Conservation (phyloP, 2,113 vertebrate genomes). For the Eudyptes chrysolophus region DNA sequence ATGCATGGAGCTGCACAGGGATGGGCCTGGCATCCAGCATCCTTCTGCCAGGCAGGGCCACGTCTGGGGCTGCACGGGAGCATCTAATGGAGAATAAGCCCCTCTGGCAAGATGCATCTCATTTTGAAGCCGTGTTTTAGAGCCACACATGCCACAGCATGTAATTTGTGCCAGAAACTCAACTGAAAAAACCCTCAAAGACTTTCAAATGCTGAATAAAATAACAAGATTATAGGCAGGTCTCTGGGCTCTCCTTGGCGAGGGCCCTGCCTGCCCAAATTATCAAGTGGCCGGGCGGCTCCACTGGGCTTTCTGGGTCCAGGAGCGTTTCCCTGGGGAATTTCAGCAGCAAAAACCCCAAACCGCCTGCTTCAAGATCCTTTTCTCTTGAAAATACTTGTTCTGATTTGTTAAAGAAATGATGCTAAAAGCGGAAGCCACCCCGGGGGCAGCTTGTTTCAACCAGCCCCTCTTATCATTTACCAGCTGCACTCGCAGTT, state of each 20-base stretch:
- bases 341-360: not conserved
- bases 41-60: not conserved
- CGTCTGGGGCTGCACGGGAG: rapidly evolving
- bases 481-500: rapidly evolving
- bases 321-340: not conserved
- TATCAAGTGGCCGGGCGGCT: rapidly evolving
- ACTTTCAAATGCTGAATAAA: not conserved
- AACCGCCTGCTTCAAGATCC: rapidly evolving
- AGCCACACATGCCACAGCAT: not conserved
- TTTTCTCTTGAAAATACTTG: not conserved
- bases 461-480: not conserved
- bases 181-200: not conserved
- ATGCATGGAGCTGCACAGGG: not conserved
- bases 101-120: not conserved
- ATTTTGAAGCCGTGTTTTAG: not conserved
- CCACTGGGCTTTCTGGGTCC: not conserved
- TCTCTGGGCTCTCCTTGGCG: not conserved
- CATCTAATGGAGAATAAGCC: not conserved
- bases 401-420: slow-evolving; percentile 57
- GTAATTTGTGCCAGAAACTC: not conserved
- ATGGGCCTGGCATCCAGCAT: not conserved
- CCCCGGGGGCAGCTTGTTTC: not conserved
- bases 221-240: not conserved
- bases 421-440: not conserved
- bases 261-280: not conserved